Conservation (phyloP, 1,140 invertebrate species). For the Gyrodactylus salaris region DNA sequence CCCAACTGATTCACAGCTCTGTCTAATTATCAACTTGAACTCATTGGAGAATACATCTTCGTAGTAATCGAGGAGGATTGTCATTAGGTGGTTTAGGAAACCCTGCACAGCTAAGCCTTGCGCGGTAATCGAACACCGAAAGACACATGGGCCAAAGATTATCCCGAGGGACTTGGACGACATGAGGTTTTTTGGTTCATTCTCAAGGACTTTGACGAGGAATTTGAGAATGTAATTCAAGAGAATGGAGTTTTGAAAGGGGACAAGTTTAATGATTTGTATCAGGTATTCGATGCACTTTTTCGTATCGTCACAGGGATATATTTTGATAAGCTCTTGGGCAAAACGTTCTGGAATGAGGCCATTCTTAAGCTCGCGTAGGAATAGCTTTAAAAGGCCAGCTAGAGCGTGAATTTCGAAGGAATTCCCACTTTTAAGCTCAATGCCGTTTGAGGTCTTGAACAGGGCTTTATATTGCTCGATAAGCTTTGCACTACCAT, state of each 20-base stretch:
- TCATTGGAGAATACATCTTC: neutral
- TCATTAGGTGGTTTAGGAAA: neutral
- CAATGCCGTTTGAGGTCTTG: neutral
- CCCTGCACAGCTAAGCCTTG: neutral
- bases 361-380: neutral
- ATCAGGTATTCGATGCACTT: neutral
- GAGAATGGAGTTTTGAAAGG: neutral
- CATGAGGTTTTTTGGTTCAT: neutral
- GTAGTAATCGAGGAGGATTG: neutral
- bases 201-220: neutral
- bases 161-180: neutral
- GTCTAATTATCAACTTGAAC: neutral
- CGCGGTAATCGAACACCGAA: neutral
- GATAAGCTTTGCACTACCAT: neutral
- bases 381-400: neutral
- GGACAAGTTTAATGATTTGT: neutral
- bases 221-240: neutral
- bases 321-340: neutral
- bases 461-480: neutral
- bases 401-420: conserved; percentile 1
- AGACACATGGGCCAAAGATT: neutral
- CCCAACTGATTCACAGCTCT: neutral
- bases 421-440: neutral
- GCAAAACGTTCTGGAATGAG: neutral
- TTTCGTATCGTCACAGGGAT: neutral